Conservation (phyloP, 2,797 vertebrate genomes). For the Semaprochilodus insignis region DNA sequence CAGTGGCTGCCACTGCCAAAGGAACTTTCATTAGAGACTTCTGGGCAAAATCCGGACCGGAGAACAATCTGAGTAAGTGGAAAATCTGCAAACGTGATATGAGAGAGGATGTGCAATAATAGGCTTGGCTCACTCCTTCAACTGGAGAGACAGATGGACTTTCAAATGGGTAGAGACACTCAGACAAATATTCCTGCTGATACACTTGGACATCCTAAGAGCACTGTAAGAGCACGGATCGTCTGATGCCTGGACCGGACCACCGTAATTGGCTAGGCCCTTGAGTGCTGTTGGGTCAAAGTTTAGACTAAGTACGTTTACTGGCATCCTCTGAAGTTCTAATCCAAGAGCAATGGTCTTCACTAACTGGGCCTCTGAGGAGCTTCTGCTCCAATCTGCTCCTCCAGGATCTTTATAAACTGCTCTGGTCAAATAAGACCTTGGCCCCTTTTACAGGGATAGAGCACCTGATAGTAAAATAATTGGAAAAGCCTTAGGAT, state of each 20-base stretch:
- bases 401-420: slow-evolving; percentile 51
- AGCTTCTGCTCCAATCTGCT: slow-evolving; percentile 34
- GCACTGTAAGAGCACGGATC: slow-evolving; percentile 17
- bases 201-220: slow-evolving; percentile 30
- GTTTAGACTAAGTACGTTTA: slow-evolving; percentile 48
- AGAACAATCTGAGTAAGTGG: slow-evolving; percentile 40
- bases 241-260: slow-evolving; percentile 33
- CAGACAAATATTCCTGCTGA: slow-evolving; percentile 32
- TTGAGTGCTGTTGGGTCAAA: slow-evolving; percentile 37
- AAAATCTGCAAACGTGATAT: slow-evolving; percentile 56
- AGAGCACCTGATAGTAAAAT: slow-evolving; percentile 61
- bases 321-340: slow-evolving; percentile 40
- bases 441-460: slow-evolving; percentile 43
- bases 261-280: slow-evolving; percentile 26
- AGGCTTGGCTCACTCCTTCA: slow-evolving; percentile 21
- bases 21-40: slow-evolving; percentile 31
- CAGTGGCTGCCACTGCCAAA: slow-evolving; percentile 29
- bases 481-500: slow-evolving; percentile 51
- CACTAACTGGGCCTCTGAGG: slow-evolving; percentile 45
- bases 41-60: slow-evolving; percentile 35
- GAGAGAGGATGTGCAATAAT: slow-evolving; percentile 36
- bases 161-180: slow-evolving; percentile 32
- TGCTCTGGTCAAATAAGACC: slow-evolving; percentile 39
- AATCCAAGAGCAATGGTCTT: slow-evolving; percentile 48
- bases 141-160: slow-evolving; percentile 37